Conservation (phyloP, 2,797 vertebrate genomes). For the Trachurus trachurus region DNA sequence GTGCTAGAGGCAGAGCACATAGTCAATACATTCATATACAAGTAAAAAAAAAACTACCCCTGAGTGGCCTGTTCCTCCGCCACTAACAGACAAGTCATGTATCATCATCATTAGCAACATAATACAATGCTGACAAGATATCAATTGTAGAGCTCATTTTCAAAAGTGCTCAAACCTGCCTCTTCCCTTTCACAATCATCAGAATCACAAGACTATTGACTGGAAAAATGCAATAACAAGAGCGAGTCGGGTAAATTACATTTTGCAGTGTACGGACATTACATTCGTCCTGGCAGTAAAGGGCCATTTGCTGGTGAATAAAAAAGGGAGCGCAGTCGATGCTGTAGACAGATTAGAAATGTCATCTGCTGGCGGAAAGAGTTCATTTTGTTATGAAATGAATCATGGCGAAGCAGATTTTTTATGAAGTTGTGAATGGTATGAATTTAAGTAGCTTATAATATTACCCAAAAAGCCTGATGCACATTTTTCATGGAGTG, state of each 20-base stretch:
- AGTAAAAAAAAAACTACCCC: slow-evolving; percentile 34
- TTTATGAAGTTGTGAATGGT: not conserved
- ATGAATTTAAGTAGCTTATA: not conserved
- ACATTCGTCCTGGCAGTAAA: slow-evolving; percentile 50
- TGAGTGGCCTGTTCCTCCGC: slow-evolving; percentile 49
- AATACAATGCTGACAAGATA: slow-evolving; percentile 69
- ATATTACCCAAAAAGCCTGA: not conserved
- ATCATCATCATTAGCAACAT: slow-evolving; percentile 70
- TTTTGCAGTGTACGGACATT: slow-evolving; percentile 56
- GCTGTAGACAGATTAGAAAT: slow-evolving; percentile 41
- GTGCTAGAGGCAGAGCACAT: slow-evolving; percentile 53
- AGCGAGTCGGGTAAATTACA: slow-evolving; percentile 57
- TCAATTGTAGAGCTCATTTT: slow-evolving; percentile 73
- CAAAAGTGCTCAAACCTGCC: slow-evolving; percentile 55
- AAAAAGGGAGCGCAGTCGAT: slow-evolving; percentile 19
- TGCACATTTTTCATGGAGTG: not conserved
- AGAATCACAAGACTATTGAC: slow-evolving; percentile 65
- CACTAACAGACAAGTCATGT: slow-evolving; percentile 50
- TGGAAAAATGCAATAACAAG: slow-evolving; percentile 63
- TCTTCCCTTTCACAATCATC: slow-evolving; percentile 31
- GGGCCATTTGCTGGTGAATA: slow-evolving; percentile 40
- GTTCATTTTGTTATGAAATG: not conserved
- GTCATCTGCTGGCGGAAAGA: slow-evolving; percentile 12
- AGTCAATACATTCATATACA: slow-evolving; percentile 65
- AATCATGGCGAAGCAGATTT: not conserved